Percentiles rank a stretch among this genome's conserved stretches.
These are phyloP conservation scores for Sphyrna mokarran DNA, from an alignment of 2,113 vertebrate genomes.

Conservation along the genomic window DNA sequence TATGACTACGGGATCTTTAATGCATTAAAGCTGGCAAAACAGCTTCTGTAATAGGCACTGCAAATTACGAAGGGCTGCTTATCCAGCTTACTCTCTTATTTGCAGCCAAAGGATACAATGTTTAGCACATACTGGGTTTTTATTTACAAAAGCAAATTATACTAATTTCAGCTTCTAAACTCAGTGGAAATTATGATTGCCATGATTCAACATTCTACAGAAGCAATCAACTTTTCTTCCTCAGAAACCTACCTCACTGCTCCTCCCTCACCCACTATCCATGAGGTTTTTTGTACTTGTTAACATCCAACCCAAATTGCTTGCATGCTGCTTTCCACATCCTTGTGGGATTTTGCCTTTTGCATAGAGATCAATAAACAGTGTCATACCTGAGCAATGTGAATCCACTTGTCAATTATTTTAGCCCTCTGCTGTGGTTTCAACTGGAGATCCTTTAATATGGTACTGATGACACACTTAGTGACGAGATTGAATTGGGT, in stretches of 20 bases:
- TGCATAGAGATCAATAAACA: constrained; percentile 34
- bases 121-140: neutral
- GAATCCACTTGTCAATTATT: constrained; percentile 88
- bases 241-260: neutral
- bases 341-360: neutral
- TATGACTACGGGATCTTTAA: neutral
- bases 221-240: neutral
- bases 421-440: constrained; percentile 75
- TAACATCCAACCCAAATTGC: neutral
- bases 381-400: constrained; percentile 73
- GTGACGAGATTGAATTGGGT: constrained; percentile 86
- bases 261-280: neutral
- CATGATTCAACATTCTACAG: neutral
- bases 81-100: neutral
- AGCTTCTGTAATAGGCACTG: neutral
- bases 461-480: constrained; percentile 79
- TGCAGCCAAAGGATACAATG: neutral
- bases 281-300: neutral
- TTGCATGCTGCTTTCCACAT: neutral
- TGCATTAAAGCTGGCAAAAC: neutral
- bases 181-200: neutral
- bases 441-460: constrained; percentile 68
- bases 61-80: neutral
- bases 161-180: neutral
- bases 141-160: neutral